Evolutionary conservation across 2,797 vertebrate genomes (phyloP), one percentile per base, ranked within the genome.

Genomic region (Clarias platycephalus): DNA sequence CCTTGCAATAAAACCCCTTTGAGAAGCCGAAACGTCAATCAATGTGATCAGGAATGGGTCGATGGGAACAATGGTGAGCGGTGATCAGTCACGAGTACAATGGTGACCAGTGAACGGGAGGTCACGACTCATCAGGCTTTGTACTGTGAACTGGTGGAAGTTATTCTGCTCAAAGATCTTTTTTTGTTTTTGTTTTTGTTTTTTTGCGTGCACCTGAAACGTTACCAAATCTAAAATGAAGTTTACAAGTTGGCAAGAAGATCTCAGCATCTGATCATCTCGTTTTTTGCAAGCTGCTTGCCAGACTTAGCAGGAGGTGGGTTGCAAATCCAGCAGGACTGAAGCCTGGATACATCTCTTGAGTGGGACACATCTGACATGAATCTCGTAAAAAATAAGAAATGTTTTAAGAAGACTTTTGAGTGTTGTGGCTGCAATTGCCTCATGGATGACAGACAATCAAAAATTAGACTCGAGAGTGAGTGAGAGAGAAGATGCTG

Each of bases 361-460:
- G 28, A 76, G 18, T 76, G 28, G 53, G 9, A 24, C 53, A 15
- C 66, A 26, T 71, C 15, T 71, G 53, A 82, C 37, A 71, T 71
- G 28, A 70, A 60, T 82, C 80, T 72, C 31, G 60, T 26, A 60
- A 58, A 67, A n/a, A 66, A n/a, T 49, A 12, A 49, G 12, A 44
- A 10, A 44, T 44, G 40, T 44, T 44, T 44, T 1, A 9, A 44
- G 10, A 44, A 49, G 44, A 62, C 31, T 60, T 37, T 49, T 63
- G 12, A 37, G 58, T 79, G 62, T 80, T 81, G 74, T 31, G 20
- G 49, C 28, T 57, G 37, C 74, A 70, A 81, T 81, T 81, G 80
- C 64, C 22, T 81, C 53, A 18, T 81, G 49, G 6, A 6, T 57
- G 53, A 37, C 49, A 68, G 66, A 31, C 22, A 58, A 55, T 55